These are phyloP conservation scores for Phymatocera aterrima DNA, from an alignment of 2,888 invertebrate genomes.

Conservation along the genomic window DNA sequence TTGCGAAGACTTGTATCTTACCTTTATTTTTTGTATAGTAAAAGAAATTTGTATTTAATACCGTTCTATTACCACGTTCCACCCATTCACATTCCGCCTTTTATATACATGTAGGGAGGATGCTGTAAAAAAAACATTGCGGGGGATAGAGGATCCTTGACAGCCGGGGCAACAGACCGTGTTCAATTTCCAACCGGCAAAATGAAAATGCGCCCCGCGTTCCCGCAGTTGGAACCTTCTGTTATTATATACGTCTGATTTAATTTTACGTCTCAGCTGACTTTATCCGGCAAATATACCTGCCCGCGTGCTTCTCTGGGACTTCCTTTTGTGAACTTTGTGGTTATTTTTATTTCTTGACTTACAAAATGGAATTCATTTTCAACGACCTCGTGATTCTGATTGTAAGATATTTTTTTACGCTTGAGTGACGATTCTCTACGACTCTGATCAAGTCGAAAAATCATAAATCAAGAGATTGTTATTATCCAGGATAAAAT, in stretches of 20 bases:
- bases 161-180: slow-evolving; percentile 20
- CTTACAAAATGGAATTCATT: slow-evolving; percentile 17
- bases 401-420: neutral
- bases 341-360: slow-evolving; percentile 3
- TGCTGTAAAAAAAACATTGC: slow-evolving; percentile 12
- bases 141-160: slow-evolving; percentile 8
- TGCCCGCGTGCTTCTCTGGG: neutral
- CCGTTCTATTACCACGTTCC: neutral
- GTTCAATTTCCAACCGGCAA: slow-evolving; percentile 34
- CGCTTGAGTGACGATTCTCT: neutral
- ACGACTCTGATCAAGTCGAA: neutral
- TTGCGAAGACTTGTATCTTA: neutral
- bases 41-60: slow-evolving; percentile 20
- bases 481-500: neutral
- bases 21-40: too few species aligned
- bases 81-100: neutral
- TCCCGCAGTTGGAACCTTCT: slow-evolving; percentile 12
- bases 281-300: slow-evolving; percentile 36
- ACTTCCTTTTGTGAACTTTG: neutral
- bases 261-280: slow-evolving; percentile 38
- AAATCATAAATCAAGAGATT: neutral
- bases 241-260: slow-evolving; percentile 38
- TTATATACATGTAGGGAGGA: neutral
- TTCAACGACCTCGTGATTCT: neutral
- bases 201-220: slow-evolving; percentile 31